Evolutionary conservation across 2,113 vertebrate species (phyloP).

Genomic region (Ciconia boyciana): DNA sequence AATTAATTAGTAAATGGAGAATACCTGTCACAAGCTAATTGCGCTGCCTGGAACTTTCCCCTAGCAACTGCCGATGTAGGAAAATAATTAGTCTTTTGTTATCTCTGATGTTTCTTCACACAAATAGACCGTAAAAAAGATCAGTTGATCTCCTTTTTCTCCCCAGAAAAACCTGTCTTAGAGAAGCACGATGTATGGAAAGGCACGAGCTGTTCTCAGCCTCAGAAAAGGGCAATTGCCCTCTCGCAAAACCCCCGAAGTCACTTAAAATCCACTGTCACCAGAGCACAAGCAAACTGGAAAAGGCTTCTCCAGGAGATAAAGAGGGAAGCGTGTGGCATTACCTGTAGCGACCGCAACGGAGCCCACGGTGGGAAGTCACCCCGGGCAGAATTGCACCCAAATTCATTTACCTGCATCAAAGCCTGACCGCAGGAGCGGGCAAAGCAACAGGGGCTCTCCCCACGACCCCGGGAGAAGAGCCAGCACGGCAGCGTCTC

Average conservation of each 20-base stretch:
- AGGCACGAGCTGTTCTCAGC: background rate
- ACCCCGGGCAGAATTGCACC: no score
- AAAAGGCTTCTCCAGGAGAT: background rate
- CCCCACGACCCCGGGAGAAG: background rate
- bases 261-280: background rate
- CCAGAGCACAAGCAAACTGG: background rate
- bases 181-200: background rate
- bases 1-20: background rate
- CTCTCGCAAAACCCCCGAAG: background rate
- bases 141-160: background rate
- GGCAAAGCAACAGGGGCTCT: background rate
- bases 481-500: background rate
- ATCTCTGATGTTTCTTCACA: slow-evolving; percentile 9
- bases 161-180: background rate
- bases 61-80: background rate
- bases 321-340: background rate
- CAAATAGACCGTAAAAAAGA: background rate
- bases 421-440: no score
- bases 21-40: background rate
- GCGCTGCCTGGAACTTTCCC: background rate
- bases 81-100: slow-evolving; percentile 11
- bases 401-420: no score
- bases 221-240: background rate
- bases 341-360: background rate
- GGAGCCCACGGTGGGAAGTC: background rate